Base-by-base conservation (phyloP, 2,113 vertebrate genomes). In the Crocuta crocuta region DNA sequence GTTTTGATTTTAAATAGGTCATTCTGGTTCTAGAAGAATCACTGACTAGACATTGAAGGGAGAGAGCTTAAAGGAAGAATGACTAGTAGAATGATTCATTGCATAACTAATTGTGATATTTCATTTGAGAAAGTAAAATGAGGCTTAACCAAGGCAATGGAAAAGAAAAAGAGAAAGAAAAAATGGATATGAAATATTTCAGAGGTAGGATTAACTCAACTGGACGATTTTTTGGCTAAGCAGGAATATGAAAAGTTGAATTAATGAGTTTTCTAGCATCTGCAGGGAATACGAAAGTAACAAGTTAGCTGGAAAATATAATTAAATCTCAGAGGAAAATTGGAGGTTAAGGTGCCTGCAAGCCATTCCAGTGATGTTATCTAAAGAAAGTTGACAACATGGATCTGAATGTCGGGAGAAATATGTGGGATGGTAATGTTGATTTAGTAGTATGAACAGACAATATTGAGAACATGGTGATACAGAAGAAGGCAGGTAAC, bases 261-360 rank as follows among this genome's bases (percentile, higher is more conserved):
- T 61, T 53, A 88, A 33, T 89, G 58, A 73, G 55, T 82, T 50
- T 91, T 23, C 31, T 88, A 74, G 4, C 17, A 90, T 21, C 33
- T 58, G 1, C 83, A 48, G 82, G 4, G 39, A 90, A 76, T 78
- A 80, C 7, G 82, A 13, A 53, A 63, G 19, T 73, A 89, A 58
- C 24, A 95, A 89, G 19, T 90, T 66, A 53, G 21, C 23, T 78
- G 12, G 17, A 43, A 92, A 92, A 95, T 55, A 35, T 85, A 95
- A 89, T 48, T 39, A 70, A 92, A 86, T 92, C 12, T 66, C 61
- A 45, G 21, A 33, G 24, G 31, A 19, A 23, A 12, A 76, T 26
- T 87, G 24, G 15, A 39, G 10, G 3, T 10, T 80, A 12, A 96
- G 71, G 53, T 58, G 23, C 1, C 66, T 82, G 10, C 39, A 85